Percentiles rank a stretch among this genome's conserved stretches.
Conservation (phyloP, 92 coral and sea anemone genomes). For the Parazoanthus swiftii region DNA sequence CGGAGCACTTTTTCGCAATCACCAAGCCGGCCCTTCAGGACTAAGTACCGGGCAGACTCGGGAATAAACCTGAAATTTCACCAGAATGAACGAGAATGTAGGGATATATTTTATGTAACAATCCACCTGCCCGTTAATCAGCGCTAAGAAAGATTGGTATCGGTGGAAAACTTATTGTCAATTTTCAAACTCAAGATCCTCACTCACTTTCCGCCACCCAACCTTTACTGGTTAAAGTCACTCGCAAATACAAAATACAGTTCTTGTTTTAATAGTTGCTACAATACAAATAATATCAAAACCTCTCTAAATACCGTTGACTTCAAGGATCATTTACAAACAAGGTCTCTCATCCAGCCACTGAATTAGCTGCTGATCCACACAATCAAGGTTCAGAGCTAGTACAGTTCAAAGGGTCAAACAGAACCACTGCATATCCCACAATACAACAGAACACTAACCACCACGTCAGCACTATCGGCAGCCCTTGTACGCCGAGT, state of each 20-base stretch:
- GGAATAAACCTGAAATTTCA: background rate
- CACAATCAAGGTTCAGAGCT: background rate
- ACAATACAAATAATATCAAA: too few species aligned
- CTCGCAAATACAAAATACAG: too few species aligned
- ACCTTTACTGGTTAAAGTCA: too few species aligned
- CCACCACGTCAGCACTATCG: slow-evolving; percentile 1
- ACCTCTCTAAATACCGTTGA: too few species aligned
- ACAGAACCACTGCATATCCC: background rate
- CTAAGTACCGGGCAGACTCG: slow-evolving; percentile 8
- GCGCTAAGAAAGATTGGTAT: too few species aligned
- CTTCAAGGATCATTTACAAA: too few species aligned
- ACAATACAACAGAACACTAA: background rate
- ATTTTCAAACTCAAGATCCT: too few species aligned
- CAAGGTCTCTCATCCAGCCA: too few species aligned
- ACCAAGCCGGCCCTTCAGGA: slow-evolving; percentile 3
- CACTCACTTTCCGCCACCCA: too few species aligned
- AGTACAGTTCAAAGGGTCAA: background rate
- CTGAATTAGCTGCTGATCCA: too few species aligned
- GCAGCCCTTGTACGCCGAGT: slow-evolving; percentile 1
- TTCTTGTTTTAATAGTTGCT: too few species aligned
- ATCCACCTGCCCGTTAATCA: background rate
- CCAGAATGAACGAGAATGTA: background rate
- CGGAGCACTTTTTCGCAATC: slow-evolving; percentile 13
- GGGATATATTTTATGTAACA: background rate
- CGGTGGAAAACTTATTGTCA: too few species aligned